phyloP scores from a whole-genome alignment of 1,140 invertebrate genomes.

The Pseudomyrmex sp. region DNA sequence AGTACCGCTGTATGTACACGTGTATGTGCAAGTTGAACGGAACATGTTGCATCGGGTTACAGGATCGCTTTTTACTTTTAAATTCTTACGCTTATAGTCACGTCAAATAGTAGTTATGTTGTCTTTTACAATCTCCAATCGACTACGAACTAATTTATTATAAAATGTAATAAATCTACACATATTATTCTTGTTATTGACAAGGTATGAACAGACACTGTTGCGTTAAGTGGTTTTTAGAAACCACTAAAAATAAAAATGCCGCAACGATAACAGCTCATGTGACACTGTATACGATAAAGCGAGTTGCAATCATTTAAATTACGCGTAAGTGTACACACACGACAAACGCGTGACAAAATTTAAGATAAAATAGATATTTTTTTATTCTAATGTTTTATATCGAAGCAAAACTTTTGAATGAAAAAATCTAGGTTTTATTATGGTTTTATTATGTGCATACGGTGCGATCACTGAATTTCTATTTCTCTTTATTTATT shows the following conservation, averaged over 20 bases:
- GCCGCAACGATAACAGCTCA: slow-evolving; percentile 24
- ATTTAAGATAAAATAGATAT: too few species aligned
- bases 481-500: too few species aligned
- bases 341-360: neutral
- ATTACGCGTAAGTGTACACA: slow-evolving; percentile 4
- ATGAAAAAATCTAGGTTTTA: too few species aligned
- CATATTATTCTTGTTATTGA: neutral
- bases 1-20: too few species aligned
- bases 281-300: slow-evolving; percentile 21
- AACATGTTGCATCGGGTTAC: slow-evolving; percentile 13
- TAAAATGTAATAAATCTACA: slow-evolving; percentile 3
- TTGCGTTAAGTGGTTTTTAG: slow-evolving; percentile 19
- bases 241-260: slow-evolving; percentile 15
- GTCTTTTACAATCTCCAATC: neutral
- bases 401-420: too few species aligned
- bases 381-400: too few species aligned
- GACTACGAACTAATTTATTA: slow-evolving; percentile 1
- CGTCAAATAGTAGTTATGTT: neutral
- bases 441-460: too few species aligned
- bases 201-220: slow-evolving; percentile 19
- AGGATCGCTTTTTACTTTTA: neutral
- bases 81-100: slow-evolving; percentile 9
- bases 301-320: slow-evolving; percentile 31
- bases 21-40: neutral
- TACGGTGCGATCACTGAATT: too few species aligned